Base-by-base conservation (phyloP, 2,113 vertebrate species). In the Podocnemis expansa region DNA sequence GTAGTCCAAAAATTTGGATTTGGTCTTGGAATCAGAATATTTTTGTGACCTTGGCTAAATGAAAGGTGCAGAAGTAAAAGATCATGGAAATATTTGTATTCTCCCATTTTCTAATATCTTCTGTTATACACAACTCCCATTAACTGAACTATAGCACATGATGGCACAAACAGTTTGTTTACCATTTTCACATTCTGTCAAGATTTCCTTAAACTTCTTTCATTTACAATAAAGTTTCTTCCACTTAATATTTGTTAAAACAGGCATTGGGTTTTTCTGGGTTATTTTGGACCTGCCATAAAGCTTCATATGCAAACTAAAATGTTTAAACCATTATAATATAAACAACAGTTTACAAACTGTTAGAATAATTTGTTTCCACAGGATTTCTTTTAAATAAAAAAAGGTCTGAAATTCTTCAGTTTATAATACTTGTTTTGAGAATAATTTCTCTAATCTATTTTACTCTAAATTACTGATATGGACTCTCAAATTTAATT, bases 181-280 rank as follows among this genome's bases (percentile, higher is more conserved):
- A 41, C 91, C 63, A 80, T 87, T 55, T 84, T 88, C 90, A 87
- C 87, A 80, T 88, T 86, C 78, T 86, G 78, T 91, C 56, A 86
- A 70, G 92, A 85, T 85, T 87, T 52, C 84, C 27, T 88, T 93
- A 84, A 93, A 93, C 54, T 41, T 91, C 25, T 25, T 76, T 82
- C 31, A 90, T 90, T 95, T 90, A 86, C 90, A 51, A 25, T 79
- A 89, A 93, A 51, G 12, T 75, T 95, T 91, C 27, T 43, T 91
- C 89, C 25, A 85, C 92, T 85, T 93, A 76, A 88, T 88, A 93
- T 96, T 92, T 92, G 89, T 88, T 63, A 84, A 89, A 89, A 22
- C 10, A 80, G 83, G 84, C 41, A 86, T 6, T 52, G 51, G 78
- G 45, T 75, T 80, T 78, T 2, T 17, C 25, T 51, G 27, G 38